A percentile compares a stretch with the other conserved stretches of the same genome.
Conservation (phyloP, 1,140 invertebrate genomes). For the Drosophila pectinifera region DNA sequence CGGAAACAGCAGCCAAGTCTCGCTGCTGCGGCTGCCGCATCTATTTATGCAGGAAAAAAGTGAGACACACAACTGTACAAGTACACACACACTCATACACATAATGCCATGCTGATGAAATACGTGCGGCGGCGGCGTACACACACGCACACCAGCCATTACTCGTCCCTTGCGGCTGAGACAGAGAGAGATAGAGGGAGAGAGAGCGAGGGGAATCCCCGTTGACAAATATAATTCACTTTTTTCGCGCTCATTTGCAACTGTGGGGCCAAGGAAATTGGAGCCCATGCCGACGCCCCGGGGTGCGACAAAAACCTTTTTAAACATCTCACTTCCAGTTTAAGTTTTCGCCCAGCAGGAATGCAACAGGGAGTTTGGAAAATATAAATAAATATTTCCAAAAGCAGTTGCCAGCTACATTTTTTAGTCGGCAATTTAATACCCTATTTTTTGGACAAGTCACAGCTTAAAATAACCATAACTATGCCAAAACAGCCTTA, state of each 20-base stretch:
- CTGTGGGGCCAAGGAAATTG: constrained; percentile 31
- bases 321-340: constrained; percentile 56
- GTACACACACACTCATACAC: constrained; percentile 24
- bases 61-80: constrained; percentile 38
- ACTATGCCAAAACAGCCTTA: too few relatives aligned
- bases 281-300: constrained; percentile 23
- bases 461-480: too few relatives aligned
- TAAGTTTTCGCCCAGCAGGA: constrained; percentile 45
- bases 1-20: constrained; percentile 67
- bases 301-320: constrained; percentile 58
- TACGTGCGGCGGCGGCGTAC: constrained; percentile 61
- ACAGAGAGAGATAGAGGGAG: not conserved
- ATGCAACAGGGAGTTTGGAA: constrained; percentile 14
- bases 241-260: constrained; percentile 75
- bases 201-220: constrained; percentile 32
- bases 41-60: constrained; percentile 73
- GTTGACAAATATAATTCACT: constrained; percentile 79
- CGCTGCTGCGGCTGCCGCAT: constrained; percentile 56
- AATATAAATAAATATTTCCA: not conserved
- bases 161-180: constrained; percentile 14
- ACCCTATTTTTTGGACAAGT: too few relatives aligned
- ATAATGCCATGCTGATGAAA: constrained; percentile 75
- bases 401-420: too few relatives aligned
- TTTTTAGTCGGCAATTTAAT: too few relatives aligned
- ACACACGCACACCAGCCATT: constrained; percentile 37